These are phyloP conservation scores for Danio choprae DNA, from an alignment of 2,797 vertebrate genomes.

Conservation along the genomic window DNA sequence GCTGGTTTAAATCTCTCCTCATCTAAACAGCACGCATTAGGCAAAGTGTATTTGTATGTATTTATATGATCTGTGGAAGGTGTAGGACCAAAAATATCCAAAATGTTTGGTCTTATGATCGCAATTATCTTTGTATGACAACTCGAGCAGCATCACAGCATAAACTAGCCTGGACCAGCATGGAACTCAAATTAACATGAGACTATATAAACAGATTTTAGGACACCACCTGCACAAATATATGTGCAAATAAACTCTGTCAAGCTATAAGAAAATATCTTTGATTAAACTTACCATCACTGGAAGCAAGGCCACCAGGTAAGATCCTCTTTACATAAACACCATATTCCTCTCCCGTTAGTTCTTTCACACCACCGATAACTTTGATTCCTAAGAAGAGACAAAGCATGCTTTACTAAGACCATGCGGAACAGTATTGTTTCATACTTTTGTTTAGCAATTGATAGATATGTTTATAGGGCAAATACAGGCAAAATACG, in stretches of 20 bases:
- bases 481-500: neutral
- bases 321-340: constrained; percentile 92
- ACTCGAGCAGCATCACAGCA: neutral
- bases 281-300: constrained; percentile 78
- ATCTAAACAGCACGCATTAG: no score
- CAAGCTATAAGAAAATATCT: neutral
- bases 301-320: constrained; percentile 86
- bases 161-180: neutral
- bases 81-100: no score
- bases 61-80: no score
- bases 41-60: no score
- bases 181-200: neutral
- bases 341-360: constrained; percentile 87
- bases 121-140: neutral
- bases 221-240: neutral
- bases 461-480: neutral
- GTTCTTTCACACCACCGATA: constrained; percentile 88
- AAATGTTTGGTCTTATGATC: no score
- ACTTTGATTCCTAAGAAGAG: constrained; percentile 87
- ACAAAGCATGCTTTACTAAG: neutral
- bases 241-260: neutral
- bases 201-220: neutral
- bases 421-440: neutral
- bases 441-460: neutral
- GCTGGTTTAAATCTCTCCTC: no score